Conservation (phyloP, 2,888 invertebrate genomes). For the Lymantria dispar region DNA sequence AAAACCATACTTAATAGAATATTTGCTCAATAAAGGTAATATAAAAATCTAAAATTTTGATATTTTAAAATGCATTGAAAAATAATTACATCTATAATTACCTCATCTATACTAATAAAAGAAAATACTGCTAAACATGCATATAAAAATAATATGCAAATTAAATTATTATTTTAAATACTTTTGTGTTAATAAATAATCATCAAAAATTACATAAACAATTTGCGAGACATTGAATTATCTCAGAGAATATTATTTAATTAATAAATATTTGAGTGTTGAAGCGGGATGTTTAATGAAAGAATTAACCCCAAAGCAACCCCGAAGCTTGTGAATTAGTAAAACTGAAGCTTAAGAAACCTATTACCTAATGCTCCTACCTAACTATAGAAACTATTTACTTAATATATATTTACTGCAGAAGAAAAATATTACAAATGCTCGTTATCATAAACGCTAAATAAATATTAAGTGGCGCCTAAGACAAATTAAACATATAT, state of each 20-base stretch:
- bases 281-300: slow-evolving; percentile 50
- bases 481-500: no score
- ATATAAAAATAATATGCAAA: not conserved
- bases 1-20: not conserved
- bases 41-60: not conserved
- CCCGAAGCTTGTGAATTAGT: slow-evolving; percentile 45
- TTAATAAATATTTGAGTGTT: not conserved
- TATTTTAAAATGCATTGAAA: no score
- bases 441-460: no score
- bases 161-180: not conserved
- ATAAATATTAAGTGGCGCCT: no score
- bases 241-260: not conserved
- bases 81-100: no score
- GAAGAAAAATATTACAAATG: not conserved
- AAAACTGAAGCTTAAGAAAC: slow-evolving; percentile 27
- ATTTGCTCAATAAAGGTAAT: not conserved
- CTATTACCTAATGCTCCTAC: slow-evolving; percentile 5
- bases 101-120: not conserved
- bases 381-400: slow-evolving; percentile 5
- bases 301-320: slow-evolving; percentile 53
- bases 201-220: not conserved
- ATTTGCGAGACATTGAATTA: not conserved
- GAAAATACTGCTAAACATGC: not conserved
- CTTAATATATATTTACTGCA: slow-evolving; percentile 3
- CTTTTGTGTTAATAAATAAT: not conserved